Conservation (phyloP, 2,888 invertebrate species). For the Pharmacophagus antenor region DNA sequence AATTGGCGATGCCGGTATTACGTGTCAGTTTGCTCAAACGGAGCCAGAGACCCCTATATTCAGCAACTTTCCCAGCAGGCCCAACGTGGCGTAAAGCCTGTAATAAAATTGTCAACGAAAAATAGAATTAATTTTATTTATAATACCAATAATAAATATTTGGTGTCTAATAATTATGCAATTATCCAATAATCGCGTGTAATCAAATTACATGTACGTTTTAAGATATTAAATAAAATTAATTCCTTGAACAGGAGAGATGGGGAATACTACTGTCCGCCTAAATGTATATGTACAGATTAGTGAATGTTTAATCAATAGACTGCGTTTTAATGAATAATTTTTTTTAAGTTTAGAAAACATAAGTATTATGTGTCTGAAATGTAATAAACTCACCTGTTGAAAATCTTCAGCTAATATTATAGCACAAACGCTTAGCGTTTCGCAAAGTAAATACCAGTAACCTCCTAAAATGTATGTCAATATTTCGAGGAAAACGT, state of each 20-base stretch:
- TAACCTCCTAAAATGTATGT: constrained; percentile 86
- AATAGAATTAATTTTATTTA: not conserved
- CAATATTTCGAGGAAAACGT: constrained; percentile 85
- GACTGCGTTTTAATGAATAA: too few species aligned
- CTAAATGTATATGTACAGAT: too few species aligned
- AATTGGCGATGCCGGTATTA: constrained; percentile 84
- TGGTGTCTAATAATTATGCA: not conserved
- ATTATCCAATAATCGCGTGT: not conserved
- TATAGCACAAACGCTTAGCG: constrained; percentile 83
- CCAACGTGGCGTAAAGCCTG: constrained; percentile 85
- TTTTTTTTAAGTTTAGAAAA: too few species aligned
- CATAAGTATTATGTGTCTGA: not conserved
- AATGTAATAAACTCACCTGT: constrained; percentile 55
- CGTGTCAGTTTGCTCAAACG: constrained; percentile 84
- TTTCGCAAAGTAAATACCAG: constrained; percentile 86
- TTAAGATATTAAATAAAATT: too few species aligned
- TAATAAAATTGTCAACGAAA: constrained; percentile 32
- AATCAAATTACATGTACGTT: too few species aligned
- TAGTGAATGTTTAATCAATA: too few species aligned
- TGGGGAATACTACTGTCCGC: too few species aligned
- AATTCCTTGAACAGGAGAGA: too few species aligned
- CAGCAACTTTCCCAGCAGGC: constrained; percentile 84
- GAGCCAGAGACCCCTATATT: constrained; percentile 86
- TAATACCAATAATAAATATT: not conserved
- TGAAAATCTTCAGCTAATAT: constrained; percentile 86